Evolutionary conservation across 2,113 vertebrate genomes (phyloP), one percentile per base, ranked within the genome.

Genomic region (Melanostigma gelatinosum): DNA sequence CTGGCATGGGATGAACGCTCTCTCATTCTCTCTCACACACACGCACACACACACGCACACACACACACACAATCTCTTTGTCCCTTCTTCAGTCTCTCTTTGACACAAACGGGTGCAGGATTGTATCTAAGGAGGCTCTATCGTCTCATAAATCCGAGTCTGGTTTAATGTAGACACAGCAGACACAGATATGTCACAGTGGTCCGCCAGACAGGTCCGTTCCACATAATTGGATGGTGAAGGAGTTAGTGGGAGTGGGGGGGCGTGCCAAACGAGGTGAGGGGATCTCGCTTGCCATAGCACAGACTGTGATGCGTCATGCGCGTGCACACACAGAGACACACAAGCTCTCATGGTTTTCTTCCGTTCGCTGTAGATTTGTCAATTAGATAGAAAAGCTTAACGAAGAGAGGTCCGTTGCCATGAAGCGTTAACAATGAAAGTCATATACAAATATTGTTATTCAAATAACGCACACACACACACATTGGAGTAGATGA

Each of bases 141-240:
- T 29, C 71, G 77, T 74, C 62, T 83, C 73, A 52, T 61, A 75
- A 63, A 83, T 77, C 32, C 79, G 38, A 38, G 36, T 20, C 40
- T 38, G 71, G 32, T 40, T 74, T 65, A 72, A 85, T 75, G 77
- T 34, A 75, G 66, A 58, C 68, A 32, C 22, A 32, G 8, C 32
- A 67, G 46, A 77, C 46, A 67, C 11, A 44, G 15, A 64, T 4
- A 82, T 13, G 52, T 72, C 61, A 57, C 60, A 64, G 67, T 32
- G 73, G 57, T 83, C 24, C 42, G 38, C 64, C 40, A 84, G 82
- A 78, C 66, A 54, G 44, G 46, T 38, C 57, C 34, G 62, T 72
- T 79, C 52, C 74, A 69, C 27, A 72, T 85, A 85, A 91, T 83
- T 88, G 86, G 79, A 84, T 61, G 61, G 32, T 72, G 76, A 86